Evolutionary conservation across 2,113 vertebrate species (phyloP).

Genomic region (Pycnonotus jocosus): DNA sequence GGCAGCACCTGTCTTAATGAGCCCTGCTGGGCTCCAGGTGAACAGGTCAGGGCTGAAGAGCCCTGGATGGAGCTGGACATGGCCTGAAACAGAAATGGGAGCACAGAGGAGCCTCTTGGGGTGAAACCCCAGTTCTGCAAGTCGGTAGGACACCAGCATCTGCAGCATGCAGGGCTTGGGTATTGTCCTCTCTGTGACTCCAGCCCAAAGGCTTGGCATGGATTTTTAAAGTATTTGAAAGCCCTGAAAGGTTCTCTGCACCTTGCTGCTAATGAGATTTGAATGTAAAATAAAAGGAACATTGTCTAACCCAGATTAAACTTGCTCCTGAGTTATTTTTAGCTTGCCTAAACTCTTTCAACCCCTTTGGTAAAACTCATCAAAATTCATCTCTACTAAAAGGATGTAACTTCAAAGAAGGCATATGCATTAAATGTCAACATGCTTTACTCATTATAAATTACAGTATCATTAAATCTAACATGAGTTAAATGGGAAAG

Average conservation of each 20-base stretch:
- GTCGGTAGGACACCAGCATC: neutral
- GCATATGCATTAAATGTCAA: slow-evolving; percentile 53
- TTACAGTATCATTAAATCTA: slow-evolving; percentile 55
- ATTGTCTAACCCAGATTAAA: slow-evolving; percentile 35
- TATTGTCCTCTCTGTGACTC: neutral
- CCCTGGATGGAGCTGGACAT: neutral
- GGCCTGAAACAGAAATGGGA: neutral
- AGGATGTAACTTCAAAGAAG: slow-evolving; percentile 55
- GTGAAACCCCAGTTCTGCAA: neutral
- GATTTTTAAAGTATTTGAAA: neutral
- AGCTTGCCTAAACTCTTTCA: slow-evolving; percentile 44
- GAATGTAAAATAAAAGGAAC: slow-evolving; percentile 52
- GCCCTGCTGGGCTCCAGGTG: neutral
- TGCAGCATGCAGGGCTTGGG: neutral
- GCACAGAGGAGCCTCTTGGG: neutral
- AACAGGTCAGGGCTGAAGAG: neutral
- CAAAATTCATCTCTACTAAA: slow-evolving; percentile 60
- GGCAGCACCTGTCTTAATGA: neutral
- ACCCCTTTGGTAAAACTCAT: slow-evolving; percentile 35
- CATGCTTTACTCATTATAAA: slow-evolving; percentile 55
- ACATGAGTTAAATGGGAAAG: slow-evolving; percentile 37
- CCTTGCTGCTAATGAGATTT: slow-evolving; percentile 49
- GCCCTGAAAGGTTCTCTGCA: neutral
- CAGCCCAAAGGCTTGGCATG: neutral
- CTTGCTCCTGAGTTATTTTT: slow-evolving; percentile 16